phyloP scores from a whole-genome alignment of 2,113 vertebrate genomes.

The Empidonax alnorum region DNA sequence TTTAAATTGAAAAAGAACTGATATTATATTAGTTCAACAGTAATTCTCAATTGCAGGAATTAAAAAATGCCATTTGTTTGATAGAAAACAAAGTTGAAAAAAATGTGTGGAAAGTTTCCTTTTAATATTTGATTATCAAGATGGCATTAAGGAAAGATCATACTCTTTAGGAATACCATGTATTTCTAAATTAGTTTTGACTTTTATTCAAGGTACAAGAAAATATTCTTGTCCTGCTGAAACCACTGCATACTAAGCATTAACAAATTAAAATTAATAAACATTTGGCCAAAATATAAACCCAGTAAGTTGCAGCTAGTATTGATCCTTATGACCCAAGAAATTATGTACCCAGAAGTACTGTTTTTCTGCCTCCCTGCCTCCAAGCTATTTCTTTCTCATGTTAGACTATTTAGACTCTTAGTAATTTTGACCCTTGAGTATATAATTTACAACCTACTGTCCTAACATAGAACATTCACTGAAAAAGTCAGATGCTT shows the following conservation, averaged over 20 bases:
- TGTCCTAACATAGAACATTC: not conserved
- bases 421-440: not conserved
- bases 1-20: not conserved
- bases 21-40: not conserved
- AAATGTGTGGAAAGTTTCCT: not conserved
- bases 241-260: not conserved
- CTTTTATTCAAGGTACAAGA: not conserved
- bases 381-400: not conserved
- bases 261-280: not conserved
- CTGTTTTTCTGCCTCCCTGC: not conserved
- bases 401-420: not conserved
- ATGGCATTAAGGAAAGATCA: not conserved
- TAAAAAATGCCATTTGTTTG: not conserved
- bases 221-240: not conserved
- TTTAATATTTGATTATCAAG: not conserved
- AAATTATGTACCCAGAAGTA: not conserved
- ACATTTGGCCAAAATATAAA: not conserved
- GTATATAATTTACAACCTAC: not conserved
- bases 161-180: not conserved
- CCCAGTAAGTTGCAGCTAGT: not conserved
- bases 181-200: not conserved
- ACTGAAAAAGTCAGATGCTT: not conserved
- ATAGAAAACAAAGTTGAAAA: not conserved
- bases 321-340: not conserved
- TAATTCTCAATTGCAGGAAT: not conserved